Conservation (phyloP, 2,888 invertebrate species). For the Syritta pipiens region DNA sequence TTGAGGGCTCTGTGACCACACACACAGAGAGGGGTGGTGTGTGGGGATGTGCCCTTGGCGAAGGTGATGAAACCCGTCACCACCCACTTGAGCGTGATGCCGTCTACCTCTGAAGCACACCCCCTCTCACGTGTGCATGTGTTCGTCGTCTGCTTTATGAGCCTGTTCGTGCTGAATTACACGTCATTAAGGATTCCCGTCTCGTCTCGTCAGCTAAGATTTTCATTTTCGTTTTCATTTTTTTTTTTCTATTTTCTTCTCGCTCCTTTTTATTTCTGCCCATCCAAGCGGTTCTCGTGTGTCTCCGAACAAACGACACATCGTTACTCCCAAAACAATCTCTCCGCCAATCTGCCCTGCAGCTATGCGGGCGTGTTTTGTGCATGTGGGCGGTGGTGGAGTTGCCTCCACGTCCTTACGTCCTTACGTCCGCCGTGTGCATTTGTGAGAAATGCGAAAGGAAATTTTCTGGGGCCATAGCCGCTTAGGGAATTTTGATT, state of each 20-base stretch:
- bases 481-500: too few relatives aligned
- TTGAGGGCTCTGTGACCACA: conserved; percentile 19
- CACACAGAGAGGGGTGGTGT: neutral
- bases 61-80: conserved; percentile 44
- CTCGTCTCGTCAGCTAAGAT: conserved; percentile 44
- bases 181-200: conserved; percentile 57
- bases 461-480: too few relatives aligned
- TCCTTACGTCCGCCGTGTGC: too few relatives aligned
- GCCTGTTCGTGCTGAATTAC: conserved; percentile 59
- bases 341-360: conserved; percentile 41
- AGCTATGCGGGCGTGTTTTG: conserved; percentile 13
- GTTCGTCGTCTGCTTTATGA: conserved; percentile 24
- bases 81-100: conserved; percentile 3
- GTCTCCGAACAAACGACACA: conserved; percentile 24
- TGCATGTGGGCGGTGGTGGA: too few relatives aligned
- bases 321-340: conserved; percentile 42
- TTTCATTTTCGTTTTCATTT: conserved; percentile 21
- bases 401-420: too few relatives aligned
- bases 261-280: too few relatives aligned
- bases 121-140: neutral
- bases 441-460: too few relatives aligned
- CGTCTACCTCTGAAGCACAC: conserved; percentile 41
- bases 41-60: neutral
- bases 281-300: conserved; percentile 9
- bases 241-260: neutral